Evolutionary conservation across 1,140 invertebrate species (phyloP).

Genomic region (Acromyrmex charruanus): DNA sequence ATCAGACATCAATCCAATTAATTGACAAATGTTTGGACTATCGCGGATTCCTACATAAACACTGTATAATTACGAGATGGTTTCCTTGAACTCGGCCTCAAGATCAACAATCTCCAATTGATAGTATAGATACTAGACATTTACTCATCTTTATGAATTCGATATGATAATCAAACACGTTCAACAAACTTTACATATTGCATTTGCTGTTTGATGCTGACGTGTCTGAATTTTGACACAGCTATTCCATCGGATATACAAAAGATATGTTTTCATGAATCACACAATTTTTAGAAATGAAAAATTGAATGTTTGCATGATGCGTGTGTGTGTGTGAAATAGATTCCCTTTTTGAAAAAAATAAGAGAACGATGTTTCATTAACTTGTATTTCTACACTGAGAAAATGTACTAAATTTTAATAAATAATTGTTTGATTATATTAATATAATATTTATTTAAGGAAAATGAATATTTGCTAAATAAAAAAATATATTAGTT

Average conservation of each 20-base stretch:
- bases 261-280: not conserved
- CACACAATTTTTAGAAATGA: not conserved
- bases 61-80: not conserved
- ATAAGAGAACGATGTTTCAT: not conserved
- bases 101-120: slow-evolving; percentile 23
- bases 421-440: too few species aligned
- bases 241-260: not conserved
- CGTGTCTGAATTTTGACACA: not conserved
- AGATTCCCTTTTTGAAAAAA: not conserved
- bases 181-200: slow-evolving; percentile 46
- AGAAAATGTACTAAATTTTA: too few species aligned
- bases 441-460: too few species aligned
- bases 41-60: not conserved
- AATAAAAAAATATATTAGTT: too few species aligned
- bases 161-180: slow-evolving; percentile 45
- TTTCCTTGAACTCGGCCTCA: not conserved
- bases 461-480: too few species aligned
- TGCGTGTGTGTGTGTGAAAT: not conserved
- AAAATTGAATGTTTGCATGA: not conserved
- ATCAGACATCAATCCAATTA: not conserved
- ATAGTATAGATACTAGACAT: not conserved
- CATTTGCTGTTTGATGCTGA: not conserved
- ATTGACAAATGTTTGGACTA: not conserved
- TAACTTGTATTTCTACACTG: not conserved
- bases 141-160: slow-evolving; percentile 38